A percentile compares a stretch with the other conserved stretches of the same genome.
Evolutionary conservation across 2,888 invertebrate genomes (phyloP).

Genomic region (Protonemura montana): DNA sequence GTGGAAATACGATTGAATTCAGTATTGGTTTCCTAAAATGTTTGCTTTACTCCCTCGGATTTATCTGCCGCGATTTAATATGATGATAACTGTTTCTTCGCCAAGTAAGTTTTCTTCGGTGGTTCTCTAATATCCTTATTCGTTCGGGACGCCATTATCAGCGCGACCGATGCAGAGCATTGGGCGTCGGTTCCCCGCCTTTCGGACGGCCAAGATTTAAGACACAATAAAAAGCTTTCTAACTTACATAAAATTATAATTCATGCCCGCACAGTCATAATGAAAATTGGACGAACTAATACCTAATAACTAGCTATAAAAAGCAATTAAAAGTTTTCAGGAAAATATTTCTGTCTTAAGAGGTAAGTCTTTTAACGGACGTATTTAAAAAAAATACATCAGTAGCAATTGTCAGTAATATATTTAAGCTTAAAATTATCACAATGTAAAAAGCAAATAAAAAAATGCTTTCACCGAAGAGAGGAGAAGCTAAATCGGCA

Average conservation of each 20-base stretch:
- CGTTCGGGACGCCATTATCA: slow-evolving; percentile 1
- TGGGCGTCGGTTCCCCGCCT: not conserved
- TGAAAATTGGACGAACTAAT: not conserved
- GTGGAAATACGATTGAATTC: not conserved
- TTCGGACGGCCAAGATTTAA: not conserved
- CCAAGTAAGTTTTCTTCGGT: slow-evolving; percentile 8
- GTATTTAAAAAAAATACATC: not conserved
- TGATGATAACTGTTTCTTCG: not conserved
- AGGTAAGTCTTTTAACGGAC: not conserved
- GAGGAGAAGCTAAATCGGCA: not conserved
- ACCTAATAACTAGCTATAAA: not conserved
- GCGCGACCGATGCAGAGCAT: not conserved
- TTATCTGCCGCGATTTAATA: slow-evolving; percentile 18
- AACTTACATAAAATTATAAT: not conserved
- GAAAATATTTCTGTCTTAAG: not conserved
- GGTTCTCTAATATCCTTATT: slow-evolving; percentile 9
- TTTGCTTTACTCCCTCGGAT: not conserved
- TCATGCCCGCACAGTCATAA: not conserved
- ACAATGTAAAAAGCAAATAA: not conserved
- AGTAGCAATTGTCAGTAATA: not conserved
- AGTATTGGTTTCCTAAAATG: not conserved
- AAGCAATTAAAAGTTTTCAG: not conserved
- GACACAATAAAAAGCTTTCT: not conserved
- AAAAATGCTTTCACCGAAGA: not conserved
- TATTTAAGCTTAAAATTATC: not conserved